phyloP scores from a whole-genome alignment of 92 coral and sea anemone genomes.

The Heliopora coerulea region DNA sequence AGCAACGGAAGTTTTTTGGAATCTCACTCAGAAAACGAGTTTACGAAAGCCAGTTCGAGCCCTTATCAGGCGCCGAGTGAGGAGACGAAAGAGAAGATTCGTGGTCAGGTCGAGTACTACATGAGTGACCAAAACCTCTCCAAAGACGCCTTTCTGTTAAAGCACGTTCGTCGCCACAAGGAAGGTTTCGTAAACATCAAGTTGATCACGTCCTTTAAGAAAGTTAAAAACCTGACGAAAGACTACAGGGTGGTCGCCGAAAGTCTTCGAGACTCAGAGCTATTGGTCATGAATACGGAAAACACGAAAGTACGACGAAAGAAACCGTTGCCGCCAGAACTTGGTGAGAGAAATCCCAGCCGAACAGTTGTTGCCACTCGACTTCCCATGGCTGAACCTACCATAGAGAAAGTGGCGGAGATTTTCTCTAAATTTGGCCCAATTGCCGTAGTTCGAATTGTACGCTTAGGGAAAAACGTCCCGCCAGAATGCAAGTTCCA shows the following conservation, averaged over 20 bases:
- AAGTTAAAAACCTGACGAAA: constrained; percentile 88
- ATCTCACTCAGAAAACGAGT: constrained; percentile 92
- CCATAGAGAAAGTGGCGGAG: constrained; percentile 89
- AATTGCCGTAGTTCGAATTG: constrained; percentile 84
- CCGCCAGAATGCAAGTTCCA: constrained; percentile 78
- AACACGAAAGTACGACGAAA: constrained; percentile 84
- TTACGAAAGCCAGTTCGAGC: constrained; percentile 58
- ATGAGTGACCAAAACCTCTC: constrained; percentile 87
- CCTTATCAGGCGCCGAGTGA: constrained; percentile 87
- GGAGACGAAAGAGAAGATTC: constrained; percentile 74
- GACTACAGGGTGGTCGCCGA: constrained; percentile 93
- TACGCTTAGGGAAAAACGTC: constrained; percentile 85
- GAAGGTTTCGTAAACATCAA: constrained; percentile 94
- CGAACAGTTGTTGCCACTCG: constrained; percentile 86
- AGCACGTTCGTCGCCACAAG: constrained; percentile 97
- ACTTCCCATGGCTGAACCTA: constrained; percentile 52
- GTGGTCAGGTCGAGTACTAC: constrained; percentile 89
- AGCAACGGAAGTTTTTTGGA: constrained; percentile 59
- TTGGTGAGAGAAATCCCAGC: constrained; percentile 94
- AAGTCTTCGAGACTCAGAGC: constrained; percentile 68
- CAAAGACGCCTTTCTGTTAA: constrained; percentile 90
- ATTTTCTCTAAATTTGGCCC: constrained; percentile 94
- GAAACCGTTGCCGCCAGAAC: constrained; percentile 66
- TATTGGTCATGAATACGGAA: constrained; percentile 74
- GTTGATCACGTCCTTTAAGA: constrained; percentile 95